phyloP scores from a whole-genome alignment of 1,140 invertebrate species.

The Paralvinella palmiformis region DNA sequence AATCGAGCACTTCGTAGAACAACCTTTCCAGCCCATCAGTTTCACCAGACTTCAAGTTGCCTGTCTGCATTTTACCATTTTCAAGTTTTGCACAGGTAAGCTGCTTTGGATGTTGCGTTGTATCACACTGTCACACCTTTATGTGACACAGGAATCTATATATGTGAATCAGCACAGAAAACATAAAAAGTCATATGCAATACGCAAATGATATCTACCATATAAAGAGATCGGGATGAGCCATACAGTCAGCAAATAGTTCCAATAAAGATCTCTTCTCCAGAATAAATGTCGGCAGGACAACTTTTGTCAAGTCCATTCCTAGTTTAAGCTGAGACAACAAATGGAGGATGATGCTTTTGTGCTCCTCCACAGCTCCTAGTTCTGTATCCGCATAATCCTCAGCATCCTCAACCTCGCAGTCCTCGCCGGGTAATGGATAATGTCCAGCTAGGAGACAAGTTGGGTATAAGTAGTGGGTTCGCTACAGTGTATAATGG shows the following conservation, averaged over 20 bases:
- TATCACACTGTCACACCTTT: no score
- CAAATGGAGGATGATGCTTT: slow-evolving; percentile 55
- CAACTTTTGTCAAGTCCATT: slow-evolving; percentile 58
- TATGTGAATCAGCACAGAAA: no score
- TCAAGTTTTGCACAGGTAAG: no score
- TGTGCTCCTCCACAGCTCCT: slow-evolving; percentile 52
- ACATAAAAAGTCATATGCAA: not conserved
- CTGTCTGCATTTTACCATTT: no score
- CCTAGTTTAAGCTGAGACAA: slow-evolving; percentile 56
- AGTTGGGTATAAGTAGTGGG: no score
- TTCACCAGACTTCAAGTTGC: no score
- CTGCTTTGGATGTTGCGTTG: no score
- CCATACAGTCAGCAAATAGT: slow-evolving; percentile 59
- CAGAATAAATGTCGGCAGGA: slow-evolving; percentile 56
- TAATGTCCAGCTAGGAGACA: not conserved
- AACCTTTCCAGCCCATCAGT: no score
- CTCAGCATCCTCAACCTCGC: slow-evolving; percentile 48
- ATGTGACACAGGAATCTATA: no score
- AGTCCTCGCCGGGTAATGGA: not conserved
- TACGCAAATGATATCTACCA: slow-evolving; percentile 27
- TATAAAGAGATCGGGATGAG: slow-evolving; percentile 51
- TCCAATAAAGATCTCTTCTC: slow-evolving; percentile 55
- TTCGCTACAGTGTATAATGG: no score
- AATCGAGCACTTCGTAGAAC: no score
- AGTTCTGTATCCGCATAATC: slow-evolving; percentile 48